Base-by-base conservation (phyloP, 2,888 invertebrate genomes). In the Allolobophora icterica region DNA sequence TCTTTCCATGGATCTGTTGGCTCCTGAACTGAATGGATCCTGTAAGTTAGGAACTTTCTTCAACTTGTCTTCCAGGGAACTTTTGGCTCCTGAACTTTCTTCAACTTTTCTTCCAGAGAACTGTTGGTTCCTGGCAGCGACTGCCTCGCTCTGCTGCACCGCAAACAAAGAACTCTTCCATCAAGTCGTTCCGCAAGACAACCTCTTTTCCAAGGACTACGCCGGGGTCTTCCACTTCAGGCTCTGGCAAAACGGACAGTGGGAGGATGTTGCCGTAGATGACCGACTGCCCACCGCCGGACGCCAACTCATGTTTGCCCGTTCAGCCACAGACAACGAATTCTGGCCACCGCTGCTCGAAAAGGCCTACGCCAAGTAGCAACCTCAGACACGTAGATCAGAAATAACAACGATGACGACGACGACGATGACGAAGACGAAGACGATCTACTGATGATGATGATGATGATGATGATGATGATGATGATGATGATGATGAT, bases 141-240 rank as follows among this genome's bases (percentile, higher is more conserved):
- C 98, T 0, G 98, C 98, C 30, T 98, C 98, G 96, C 96, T 99
- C 40, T 98, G 99, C 0, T 96, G 91, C 71, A 90, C 91, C 8
- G 89, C 98, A 94, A 97, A 98, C 94, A 96, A 96, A 92, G 97
- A 97, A 94, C 96, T 99, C 91, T 98, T 99, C 96, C 97, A 97
- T 96, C 97, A 98, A 96, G 98, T 99, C 92, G 98, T 99, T 84
- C 99, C 99, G 8, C 97, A 97, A 94, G 98, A 99, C 95, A 93
- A 93, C 92, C 90, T 91, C 3, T 92, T 92, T 84, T 35, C 90
- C 35, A 84, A 91, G 84, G 90, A 91, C 87, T 91, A 91, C 90
- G 89, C 90, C 11, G 91, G 93, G 21, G 89, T 91, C 45, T 91
- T 93, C 89, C 93, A 93, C 90, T 92, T 93, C 91, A 90, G 90